Evolutionary conservation across 2,888 invertebrate species (phyloP), one percentile per base, ranked within the genome.

Genomic region (Noctua janthina): DNA sequence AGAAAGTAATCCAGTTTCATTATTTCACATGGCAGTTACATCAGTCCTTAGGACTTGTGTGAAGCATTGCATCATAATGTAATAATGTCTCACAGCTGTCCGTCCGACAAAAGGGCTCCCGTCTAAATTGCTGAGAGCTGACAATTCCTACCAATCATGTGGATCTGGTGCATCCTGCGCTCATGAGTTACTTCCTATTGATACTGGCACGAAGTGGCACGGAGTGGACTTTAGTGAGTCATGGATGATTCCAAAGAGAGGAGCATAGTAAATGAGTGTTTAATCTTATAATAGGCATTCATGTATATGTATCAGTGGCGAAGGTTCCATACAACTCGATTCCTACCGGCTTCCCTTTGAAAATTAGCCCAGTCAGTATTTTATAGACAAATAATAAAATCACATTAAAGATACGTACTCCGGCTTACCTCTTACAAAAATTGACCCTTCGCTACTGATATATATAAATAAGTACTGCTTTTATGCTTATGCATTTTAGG

Each of bases 161-260:
- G 68, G 76, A 81, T 76, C 76, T 78, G 73, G 79, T 88, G 83
- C 89, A 88, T 89, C 88, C 89, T 89, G 88, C 56, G 8, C 66
- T 84, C n/a, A 86, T 68, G 69, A 72, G 51, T 23, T 15, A 46
- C 15, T 82, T 85, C 86, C 85, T 76, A 35, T 76, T 51, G 56
- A 29, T n/a, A 56, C 62, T 76, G 20, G 35, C 17, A 10, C 20
- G 20, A 46, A 75, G 15, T 51, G 46, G 62, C 49, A 17, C 15
- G 15, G 2, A 66, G n/a, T 51, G 13, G 15, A 35, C 20, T 23
- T 56, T 15, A 2, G 6, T 82, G 64, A 54, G 5, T 66, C 74
- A 79, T 81, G 20, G 20, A 54, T 46, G 20, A 72, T 64, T 64
- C 2, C 17, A 43, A 17, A n/a, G 49, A 7, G 6, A n/a, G n/a